A percentile compares a stretch with the other conserved stretches of the same genome.
phyloP scores from a whole-genome alignment of 2,888 invertebrate genomes.

The Pristionchus fissidentatus region DNA sequence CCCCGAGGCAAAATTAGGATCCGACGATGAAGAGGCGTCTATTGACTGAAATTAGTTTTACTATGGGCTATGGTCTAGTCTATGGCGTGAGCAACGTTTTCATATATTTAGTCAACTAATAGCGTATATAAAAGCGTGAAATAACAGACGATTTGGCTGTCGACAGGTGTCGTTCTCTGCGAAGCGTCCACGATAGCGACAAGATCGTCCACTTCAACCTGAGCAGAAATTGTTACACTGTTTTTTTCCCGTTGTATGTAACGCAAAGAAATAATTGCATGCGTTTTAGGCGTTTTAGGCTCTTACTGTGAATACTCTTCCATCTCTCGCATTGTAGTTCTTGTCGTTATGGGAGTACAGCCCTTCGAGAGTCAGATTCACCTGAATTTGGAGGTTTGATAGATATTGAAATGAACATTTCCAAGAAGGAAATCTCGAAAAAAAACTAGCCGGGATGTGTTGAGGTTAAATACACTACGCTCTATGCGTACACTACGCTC shows the following conservation, averaged over 20 bases:
- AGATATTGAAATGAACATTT: not conserved
- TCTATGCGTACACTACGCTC: too few species aligned
- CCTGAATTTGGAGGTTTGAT: not conserved
- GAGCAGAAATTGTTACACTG: not conserved
- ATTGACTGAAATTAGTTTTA: slow-evolving; percentile 20
- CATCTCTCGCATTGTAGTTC: not conserved
- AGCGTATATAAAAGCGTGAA: not conserved
- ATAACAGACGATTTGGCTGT: not conserved
- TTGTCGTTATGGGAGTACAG: not conserved
- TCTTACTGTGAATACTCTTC: not conserved
- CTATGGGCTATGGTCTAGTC: not conserved
- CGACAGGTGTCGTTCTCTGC: slow-evolving; percentile 14
- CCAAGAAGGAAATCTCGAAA: not conserved
- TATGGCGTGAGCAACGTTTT: not conserved
- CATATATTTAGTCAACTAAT: not conserved
- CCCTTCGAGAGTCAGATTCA: not conserved
- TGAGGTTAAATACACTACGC: too few species aligned
- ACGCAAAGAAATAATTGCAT: too few species aligned
- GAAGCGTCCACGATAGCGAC: slow-evolving; percentile 23
- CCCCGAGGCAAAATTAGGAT: slow-evolving; percentile 25
- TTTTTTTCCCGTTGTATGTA: too few species aligned
- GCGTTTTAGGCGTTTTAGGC: not conserved
- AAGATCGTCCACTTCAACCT: slow-evolving; percentile 8
- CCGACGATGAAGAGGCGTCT: slow-evolving; percentile 17
- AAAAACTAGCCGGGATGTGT: not conserved